Evolutionary conservation across 1,140 invertebrate species (phyloP), one percentile per base, ranked within the genome.

Genomic region (Drosophila bifasciata): DNA sequence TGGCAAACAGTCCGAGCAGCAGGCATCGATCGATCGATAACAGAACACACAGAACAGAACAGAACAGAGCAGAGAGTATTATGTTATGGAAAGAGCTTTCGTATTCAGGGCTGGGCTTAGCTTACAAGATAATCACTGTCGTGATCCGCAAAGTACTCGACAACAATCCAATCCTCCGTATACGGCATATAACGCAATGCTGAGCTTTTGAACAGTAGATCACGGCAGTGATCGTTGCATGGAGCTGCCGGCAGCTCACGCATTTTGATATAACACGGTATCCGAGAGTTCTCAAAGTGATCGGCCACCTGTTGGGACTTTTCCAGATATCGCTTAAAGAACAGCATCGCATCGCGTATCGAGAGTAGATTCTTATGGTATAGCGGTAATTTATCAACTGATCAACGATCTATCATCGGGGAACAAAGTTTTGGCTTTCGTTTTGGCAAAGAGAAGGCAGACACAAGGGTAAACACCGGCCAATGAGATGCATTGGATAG

Each of bases 321-420:
- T 60, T 90, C 89, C 61, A 91, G 70, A 73, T 91, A 90, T 6
- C 89, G 89, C 52, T 91, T 89, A 45, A 91, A 90, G 28, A 91
- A 89, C 66, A 91, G 59, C 85, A 91, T 88, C 13, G 9, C 40
- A 25, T 25, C 50, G 46, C 39, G 21, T 50, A 44, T 11, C 25
- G 23, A 36, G 36, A 36, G 49, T 15, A 51, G 28, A 1, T 13
- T 13, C 32, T 36, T 36, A 5, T 17, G 28, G 52, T 43, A 19
- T 43, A 23, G 40, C 21, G 19, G 52, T 9, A 2, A 41, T 25
- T 55, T 43, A 40, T 15, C 21, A 49, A 28, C 64, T 55, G 28
- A 67, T 66, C 61, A 50, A 36, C 32, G 11, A 36, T 36, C 32
- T 36, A 36, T 36, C 32, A 36, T 36, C 32, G 32, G 5, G 32